Base-by-base conservation (phyloP, 2,888 invertebrate species). In the Nemotelus pantherinus region DNA sequence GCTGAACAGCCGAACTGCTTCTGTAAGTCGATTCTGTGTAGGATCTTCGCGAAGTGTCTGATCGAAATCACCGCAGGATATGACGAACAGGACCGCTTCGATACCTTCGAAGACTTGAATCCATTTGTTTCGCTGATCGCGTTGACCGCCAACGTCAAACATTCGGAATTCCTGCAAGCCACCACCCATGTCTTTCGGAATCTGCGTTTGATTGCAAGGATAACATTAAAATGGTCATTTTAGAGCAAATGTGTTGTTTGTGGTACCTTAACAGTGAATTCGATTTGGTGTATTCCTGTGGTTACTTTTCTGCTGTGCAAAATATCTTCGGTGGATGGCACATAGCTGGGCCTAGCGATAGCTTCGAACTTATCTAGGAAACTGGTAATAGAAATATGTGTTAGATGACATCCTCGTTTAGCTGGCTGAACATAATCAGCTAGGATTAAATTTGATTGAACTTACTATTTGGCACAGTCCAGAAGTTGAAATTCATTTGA, bases 51-150 rank as follows among this genome's bases (percentile, higher is more conserved):
- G 85, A 5, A 94, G 85, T 2, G 88, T 91, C 87, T 93, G 93
- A 86, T 95, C 95, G 84, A 93, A 95, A 86, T 94, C 93, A 82
- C 93, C 93, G 82, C 92, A 91, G 2, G 95, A 94, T 45, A 94
- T 93, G 78, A 95, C 85, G 85, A 95, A 95, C 84, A 95, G 89
- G 70, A 95, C 92, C 0, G 94, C 94, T 82, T 94, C 91, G 81
- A 94, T 94, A 2, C 93, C 94, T 85, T 94, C 94, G 83, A 95
- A 95, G 0, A 93, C 93, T 90, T 92, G 92, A 81, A 95, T 94
- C 95, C 95, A 95, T 85, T 94, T 94, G 82, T 92, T 92, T 77
- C 95, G 88, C 83, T 94, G 93, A 9, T 94, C 94, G 77, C 93
- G 87, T 85, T 95, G 95, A 0, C 95, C 95, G 0, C 95, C 95